phyloP scores from a whole-genome alignment of 2,888 invertebrate genomes.

The Parnassius glacialis region DNA sequence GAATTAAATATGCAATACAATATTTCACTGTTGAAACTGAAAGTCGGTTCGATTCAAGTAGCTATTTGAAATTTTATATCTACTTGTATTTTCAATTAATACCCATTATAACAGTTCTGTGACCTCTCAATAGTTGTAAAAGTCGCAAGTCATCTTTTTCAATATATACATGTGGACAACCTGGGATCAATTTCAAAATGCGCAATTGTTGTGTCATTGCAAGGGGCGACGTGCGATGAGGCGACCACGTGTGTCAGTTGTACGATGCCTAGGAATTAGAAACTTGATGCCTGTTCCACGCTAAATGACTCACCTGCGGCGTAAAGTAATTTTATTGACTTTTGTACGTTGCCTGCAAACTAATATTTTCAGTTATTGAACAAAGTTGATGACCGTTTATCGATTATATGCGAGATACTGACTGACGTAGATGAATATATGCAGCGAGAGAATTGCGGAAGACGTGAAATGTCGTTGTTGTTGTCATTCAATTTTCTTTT shows the following conservation, averaged over 20 bases:
- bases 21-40: neutral
- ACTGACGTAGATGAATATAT: neutral
- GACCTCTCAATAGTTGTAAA: neutral
- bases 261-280: conserved; percentile 38
- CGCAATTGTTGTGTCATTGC: conserved; percentile 36
- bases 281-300: conserved; percentile 31
- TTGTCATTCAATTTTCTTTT: conserved; percentile 19
- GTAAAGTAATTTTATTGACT: conserved; percentile 25
- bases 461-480: neutral
- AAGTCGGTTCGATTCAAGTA: neutral
- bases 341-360: conserved; percentile 22
- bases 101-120: conserved; percentile 3
- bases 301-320: conserved; percentile 33
- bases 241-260: conserved; percentile 37
- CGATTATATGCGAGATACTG: conserved; percentile 2
- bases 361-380: conserved; percentile 13
- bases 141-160: conserved; percentile 2
- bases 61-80: conserved; percentile 3
- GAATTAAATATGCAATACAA: neutral
- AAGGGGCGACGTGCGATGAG: conserved; percentile 31
- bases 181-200: conserved; percentile 33
- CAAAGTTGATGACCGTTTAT: conserved; percentile 5
- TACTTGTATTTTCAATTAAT: neutral
- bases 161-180: neutral
- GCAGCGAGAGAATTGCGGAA: neutral